Percentiles rank a stretch among this genome's conserved stretches.
Evolutionary conservation across 2,797 vertebrate genomes (phyloP).

Genomic region (Notoglanidium macrostoma): DNA sequence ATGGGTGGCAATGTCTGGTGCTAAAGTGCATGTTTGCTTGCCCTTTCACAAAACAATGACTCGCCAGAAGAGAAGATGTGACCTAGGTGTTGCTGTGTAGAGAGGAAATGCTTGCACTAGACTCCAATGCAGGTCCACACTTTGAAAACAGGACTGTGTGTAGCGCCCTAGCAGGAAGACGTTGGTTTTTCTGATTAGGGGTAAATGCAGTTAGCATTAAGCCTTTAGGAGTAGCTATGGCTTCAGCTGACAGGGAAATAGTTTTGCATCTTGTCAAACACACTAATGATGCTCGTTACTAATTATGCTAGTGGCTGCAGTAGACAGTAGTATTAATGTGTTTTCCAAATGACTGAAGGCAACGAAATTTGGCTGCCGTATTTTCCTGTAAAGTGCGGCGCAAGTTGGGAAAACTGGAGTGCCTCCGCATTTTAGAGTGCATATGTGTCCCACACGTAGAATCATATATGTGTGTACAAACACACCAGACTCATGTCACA

Average conservation of each 20-base stretch:
- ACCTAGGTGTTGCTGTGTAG: slow-evolving; percentile 43
- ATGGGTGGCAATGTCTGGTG: slow-evolving; percentile 81
- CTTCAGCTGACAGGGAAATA: slow-evolving; percentile 23
- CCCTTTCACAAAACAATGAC: slow-evolving; percentile 65
- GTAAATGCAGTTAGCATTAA: slow-evolving; percentile 25
- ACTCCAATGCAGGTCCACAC: slow-evolving; percentile 29
- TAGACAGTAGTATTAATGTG: slow-evolving; percentile 15
- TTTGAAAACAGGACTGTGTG: slow-evolving; percentile 35
- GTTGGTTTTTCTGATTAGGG: neutral
- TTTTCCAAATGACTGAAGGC: slow-evolving; percentile 39
- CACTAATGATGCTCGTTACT: slow-evolving; percentile 24
- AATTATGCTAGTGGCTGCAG: slow-evolving; percentile 22
- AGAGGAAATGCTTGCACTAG: slow-evolving; percentile 45
- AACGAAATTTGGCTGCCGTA: slow-evolving; percentile 14
- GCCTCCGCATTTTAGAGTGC: slow-evolving; percentile 58
- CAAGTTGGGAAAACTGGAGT: slow-evolving; percentile 36
- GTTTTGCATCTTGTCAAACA: slow-evolving; percentile 29
- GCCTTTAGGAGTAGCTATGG: slow-evolving; percentile 11
- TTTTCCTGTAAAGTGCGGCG: slow-evolving; percentile 13
- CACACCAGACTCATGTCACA: slow-evolving; percentile 29
- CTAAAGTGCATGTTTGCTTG: slow-evolving; percentile 79
- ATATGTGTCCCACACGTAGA: slow-evolving; percentile 40
- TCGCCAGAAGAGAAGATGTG: slow-evolving; percentile 39
- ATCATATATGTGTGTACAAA: slow-evolving; percentile 40
- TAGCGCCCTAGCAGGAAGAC: neutral